Conservation (phyloP, 2,113 vertebrate genomes). For the Regulus satrapa region DNA sequence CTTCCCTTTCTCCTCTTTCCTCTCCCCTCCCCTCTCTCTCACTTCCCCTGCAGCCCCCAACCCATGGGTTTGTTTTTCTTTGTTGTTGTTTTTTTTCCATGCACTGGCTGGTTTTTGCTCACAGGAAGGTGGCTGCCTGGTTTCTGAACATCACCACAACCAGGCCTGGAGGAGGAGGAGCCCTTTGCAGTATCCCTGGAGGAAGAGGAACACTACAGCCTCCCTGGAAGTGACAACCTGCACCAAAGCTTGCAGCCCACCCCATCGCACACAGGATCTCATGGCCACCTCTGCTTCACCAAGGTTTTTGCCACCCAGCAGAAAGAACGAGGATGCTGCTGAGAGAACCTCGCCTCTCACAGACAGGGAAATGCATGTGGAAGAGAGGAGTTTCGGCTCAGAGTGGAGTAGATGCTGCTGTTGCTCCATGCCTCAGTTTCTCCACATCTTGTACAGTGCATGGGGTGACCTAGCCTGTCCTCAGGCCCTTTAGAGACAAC, state of each 20-base stretch:
- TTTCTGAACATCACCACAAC: background rate
- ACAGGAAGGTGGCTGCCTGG: background rate
- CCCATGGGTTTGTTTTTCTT: too few relatives aligned
- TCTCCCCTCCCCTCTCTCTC: background rate
- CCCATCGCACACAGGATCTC: fast-evolving
- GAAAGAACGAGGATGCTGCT: background rate
- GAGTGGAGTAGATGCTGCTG: background rate
- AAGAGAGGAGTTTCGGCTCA: background rate
- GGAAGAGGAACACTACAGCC: background rate
- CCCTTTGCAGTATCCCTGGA: background rate
- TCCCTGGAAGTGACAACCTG: background rate
- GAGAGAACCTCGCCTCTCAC: background rate
- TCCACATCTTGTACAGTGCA: background rate
- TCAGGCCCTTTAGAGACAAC: fast-evolving
- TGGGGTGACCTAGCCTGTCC: background rate
- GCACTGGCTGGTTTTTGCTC: background rate
- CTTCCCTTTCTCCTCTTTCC: background rate
- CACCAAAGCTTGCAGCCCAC: fast-evolving
- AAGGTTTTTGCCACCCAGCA: background rate
- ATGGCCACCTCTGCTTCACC: background rate
- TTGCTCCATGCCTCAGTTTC: background rate
- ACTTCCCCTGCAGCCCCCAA: background rate
- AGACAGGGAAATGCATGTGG: background rate
- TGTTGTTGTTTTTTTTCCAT: too few relatives aligned
- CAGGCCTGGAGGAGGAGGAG: background rate